Percentiles rank a stretch among this genome's conserved stretches.
These are phyloP conservation scores for Dendropsophus ebraccatus DNA, from an alignment of 2,113 vertebrate species.

Conservation along the genomic window DNA sequence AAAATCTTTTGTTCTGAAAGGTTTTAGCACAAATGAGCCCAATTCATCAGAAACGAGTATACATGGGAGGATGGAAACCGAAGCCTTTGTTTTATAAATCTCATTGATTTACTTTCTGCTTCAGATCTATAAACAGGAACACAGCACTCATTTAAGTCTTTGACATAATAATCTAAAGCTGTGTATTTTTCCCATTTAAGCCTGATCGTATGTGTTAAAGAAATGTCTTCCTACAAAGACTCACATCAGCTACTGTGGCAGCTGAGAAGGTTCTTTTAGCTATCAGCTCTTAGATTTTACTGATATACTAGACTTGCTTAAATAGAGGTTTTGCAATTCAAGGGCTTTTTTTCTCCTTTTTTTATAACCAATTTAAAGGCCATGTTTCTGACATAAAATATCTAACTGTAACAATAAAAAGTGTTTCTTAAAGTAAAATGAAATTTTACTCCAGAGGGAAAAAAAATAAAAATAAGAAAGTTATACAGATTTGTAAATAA, in stretches of 20 bases:
- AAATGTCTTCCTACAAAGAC: slow-evolving; percentile 16
- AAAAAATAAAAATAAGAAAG: too few relatives aligned
- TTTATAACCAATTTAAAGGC: neutral
- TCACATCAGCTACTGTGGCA: slow-evolving; percentile 7
- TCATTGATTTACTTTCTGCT: slow-evolving; percentile 38
- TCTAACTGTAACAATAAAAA: too few relatives aligned
- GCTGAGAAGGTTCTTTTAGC: neutral
- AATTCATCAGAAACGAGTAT: slow-evolving; percentile 1
- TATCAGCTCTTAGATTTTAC: slow-evolving; percentile 2
- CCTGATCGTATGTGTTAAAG: slow-evolving; percentile 25
- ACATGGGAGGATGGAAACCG: neutral
- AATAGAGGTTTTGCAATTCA: neutral
- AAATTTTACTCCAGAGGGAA: too few relatives aligned
- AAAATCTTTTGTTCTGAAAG: slow-evolving; percentile 31
- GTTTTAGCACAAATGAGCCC: slow-evolving; percentile 9
- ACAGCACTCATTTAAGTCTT: slow-evolving; percentile 45
- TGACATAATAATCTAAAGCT: slow-evolving; percentile 55
- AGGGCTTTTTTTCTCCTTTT: neutral
- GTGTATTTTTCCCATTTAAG: slow-evolving; percentile 44
- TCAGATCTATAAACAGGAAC: slow-evolving; percentile 51
- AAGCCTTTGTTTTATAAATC: slow-evolving; percentile 42
- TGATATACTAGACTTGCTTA: neutral
- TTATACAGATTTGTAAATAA: too few relatives aligned
- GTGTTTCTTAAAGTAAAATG: too few relatives aligned
- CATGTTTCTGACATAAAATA: too few relatives aligned